Evolutionary conservation across 2,888 invertebrate genomes (phyloP).

Genomic region (Eumerus sabulonum): DNA sequence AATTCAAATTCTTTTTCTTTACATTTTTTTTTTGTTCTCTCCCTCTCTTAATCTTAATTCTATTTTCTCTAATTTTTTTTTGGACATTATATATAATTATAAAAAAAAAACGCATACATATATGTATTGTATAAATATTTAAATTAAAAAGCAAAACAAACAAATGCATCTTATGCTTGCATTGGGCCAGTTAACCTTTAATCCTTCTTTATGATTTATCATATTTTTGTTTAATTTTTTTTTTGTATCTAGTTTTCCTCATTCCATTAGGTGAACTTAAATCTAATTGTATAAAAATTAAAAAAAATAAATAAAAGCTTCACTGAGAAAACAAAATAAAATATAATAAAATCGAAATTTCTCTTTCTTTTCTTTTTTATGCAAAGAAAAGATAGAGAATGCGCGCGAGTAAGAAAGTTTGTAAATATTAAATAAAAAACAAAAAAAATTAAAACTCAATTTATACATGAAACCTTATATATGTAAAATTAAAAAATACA

Average conservation of each 20-base stretch:
- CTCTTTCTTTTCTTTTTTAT: conserved; percentile 72
- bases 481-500: conserved; percentile 25
- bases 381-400: conserved; percentile 72
- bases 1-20: conserved; percentile 18
- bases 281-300: conserved; percentile 9
- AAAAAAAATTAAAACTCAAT: conserved; percentile 50
- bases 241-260: conserved; percentile 11
- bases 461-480: conserved; percentile 37
- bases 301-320: too few relatives aligned
- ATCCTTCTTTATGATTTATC: background rate
- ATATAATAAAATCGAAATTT: conserved; percentile 26
- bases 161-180: conserved; percentile 62
- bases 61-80: conserved; percentile 59
- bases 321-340: too few relatives aligned
- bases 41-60: conserved; percentile 30
- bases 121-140: conserved; percentile 13
- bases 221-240: too few relatives aligned
- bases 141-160: conserved; percentile 19
- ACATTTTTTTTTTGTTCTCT: conserved; percentile 39
- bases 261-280: conserved; percentile 60
- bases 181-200: conserved; percentile 61
- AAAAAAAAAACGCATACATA: too few relatives aligned
- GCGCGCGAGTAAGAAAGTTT: conserved; percentile 65
- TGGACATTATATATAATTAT: conserved; percentile 25
- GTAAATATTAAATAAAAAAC: conserved; percentile 68